Evolutionary conservation across 2,888 invertebrate species (phyloP).

Genomic region (Chaitophorus viminalis): DNA sequence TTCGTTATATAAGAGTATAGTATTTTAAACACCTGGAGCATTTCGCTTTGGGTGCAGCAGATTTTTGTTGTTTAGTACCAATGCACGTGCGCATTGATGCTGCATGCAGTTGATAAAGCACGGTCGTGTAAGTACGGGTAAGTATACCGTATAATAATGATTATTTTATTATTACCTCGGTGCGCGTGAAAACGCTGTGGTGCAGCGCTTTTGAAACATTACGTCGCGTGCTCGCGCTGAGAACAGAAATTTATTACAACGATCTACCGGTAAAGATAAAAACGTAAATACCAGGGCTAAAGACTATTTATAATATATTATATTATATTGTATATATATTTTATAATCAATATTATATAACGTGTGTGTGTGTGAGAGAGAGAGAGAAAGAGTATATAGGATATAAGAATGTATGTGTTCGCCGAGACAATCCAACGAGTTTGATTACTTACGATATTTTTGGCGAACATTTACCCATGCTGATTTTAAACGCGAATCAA

Average conservation of each 20-base stretch:
- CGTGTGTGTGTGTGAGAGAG: neutral
- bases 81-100: neutral
- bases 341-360: neutral
- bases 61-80: neutral
- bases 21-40: neutral
- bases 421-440: constrained; percentile 38
- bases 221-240: constrained; percentile 47
- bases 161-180: constrained; percentile 29
- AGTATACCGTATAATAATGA: constrained; percentile 43
- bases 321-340: neutral
- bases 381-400: too few relatives aligned
- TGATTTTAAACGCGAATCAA: constrained; percentile 43
- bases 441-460: constrained; percentile 53
- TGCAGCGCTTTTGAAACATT: constrained; percentile 52
- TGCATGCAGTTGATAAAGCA: neutral
- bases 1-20: neutral
- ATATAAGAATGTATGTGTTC: neutral
- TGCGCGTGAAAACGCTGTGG: constrained; percentile 28
- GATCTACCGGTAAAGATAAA: constrained; percentile 49
- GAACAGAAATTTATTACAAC: constrained; percentile 53
- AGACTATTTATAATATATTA: constrained; percentile 11
- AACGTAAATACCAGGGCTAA: constrained; percentile 32
- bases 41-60: neutral
- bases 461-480: neutral
- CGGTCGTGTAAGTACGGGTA: neutral